These are phyloP conservation scores for Plestiodon gilberti DNA, from an alignment of 2,113 vertebrate species.

Conservation along the genomic window DNA sequence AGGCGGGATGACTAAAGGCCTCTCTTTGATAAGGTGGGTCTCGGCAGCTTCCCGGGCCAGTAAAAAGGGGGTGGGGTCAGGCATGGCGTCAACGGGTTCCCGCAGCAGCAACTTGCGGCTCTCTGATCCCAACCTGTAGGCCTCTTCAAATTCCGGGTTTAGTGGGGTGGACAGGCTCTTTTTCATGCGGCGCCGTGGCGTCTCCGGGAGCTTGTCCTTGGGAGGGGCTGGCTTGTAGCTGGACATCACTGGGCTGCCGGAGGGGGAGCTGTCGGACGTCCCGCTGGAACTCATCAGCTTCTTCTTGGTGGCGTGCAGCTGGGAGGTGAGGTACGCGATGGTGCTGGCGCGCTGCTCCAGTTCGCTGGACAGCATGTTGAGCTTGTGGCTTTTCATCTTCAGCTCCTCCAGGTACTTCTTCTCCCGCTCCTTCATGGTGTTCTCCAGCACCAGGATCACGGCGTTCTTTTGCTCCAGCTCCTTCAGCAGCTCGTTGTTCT, in stretches of 20 bases:
- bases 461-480: constrained; percentile 95
- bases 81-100: constrained; percentile 93
- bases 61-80: constrained; percentile 94
- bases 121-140: constrained; percentile 88
- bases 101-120: constrained; percentile 87
- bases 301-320: constrained; percentile 94
- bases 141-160: constrained; percentile 93
- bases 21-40: constrained; percentile 86
- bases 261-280: constrained; percentile 83
- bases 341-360: constrained; percentile 95
- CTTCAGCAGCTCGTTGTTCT: constrained; percentile 86
- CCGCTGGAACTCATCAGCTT: constrained; percentile 83
- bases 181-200: constrained; percentile 90
- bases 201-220: constrained; percentile 85
- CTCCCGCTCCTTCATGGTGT: constrained; percentile 92
- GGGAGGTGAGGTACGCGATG: constrained; percentile 93
- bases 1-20: constrained; percentile 91
- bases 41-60: constrained; percentile 85
- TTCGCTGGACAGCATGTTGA: constrained; percentile 90
- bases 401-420: constrained; percentile 97
- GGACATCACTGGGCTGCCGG: constrained; percentile 82
- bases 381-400: constrained; percentile 94
- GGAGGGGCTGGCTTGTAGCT: constrained; percentile 89
- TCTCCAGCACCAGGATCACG: constrained; percentile 91
- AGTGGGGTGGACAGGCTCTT: constrained; percentile 96